Evolutionary conservation across 2,113 vertebrate genomes (phyloP).

Genomic region (Suncus etruscus): DNA sequence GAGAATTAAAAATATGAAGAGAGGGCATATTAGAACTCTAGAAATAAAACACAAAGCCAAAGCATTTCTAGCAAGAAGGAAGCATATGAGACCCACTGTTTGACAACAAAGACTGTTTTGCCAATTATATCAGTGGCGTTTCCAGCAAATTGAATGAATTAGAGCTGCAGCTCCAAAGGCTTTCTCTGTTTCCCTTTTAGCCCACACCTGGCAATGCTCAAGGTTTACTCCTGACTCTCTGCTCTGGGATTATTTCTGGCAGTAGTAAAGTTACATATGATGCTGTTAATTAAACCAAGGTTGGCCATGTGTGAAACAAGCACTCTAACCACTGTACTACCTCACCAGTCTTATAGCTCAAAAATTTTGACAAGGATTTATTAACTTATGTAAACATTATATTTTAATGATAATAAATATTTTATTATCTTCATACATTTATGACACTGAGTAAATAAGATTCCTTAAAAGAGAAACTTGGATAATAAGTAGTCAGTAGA

Average conservation of each 20-base stretch:
- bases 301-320: too few relatives aligned
- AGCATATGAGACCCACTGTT: not conserved
- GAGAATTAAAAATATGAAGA: constrained; percentile 17
- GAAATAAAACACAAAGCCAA: constrained; percentile 26
- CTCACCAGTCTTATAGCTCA: not conserved
- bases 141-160: not conserved
- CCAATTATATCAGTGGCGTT: not conserved
- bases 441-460: constrained; percentile 19
- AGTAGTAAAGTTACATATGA: too few relatives aligned
- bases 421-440: constrained; percentile 37
- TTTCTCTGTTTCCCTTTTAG: too few relatives aligned
- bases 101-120: not conserved
- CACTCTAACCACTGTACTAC: too few relatives aligned
- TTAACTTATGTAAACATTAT: not conserved
- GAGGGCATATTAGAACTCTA: constrained; percentile 6
- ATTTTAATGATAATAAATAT: constrained; percentile 30
- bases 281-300: too few relatives aligned
- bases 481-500: not conserved
- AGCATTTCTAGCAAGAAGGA: constrained; percentile 19
- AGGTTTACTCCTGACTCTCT: too few relatives aligned
- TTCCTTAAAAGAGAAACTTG: constrained; percentile 31
- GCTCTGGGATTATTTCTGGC: too few relatives aligned
- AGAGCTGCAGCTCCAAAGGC: not conserved
- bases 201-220: too few relatives aligned
- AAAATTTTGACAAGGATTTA: constrained; percentile 25